Conservation (phyloP, 2,888 invertebrate genomes). For the Lymantria monacha region DNA sequence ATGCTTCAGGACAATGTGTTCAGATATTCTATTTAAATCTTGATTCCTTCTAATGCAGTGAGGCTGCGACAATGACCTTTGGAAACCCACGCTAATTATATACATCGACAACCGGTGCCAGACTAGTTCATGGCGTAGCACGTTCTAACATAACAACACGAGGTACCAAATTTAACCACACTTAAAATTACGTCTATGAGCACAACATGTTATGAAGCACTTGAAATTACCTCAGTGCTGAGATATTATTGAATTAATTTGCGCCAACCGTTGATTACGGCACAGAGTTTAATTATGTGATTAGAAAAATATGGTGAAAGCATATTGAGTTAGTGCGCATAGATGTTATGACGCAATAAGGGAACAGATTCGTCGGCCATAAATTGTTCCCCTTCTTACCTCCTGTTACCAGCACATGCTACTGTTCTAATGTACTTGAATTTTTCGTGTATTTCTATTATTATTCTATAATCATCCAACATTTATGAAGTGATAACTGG, state of each 20-base stretch:
- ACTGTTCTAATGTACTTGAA: conserved; percentile 53
- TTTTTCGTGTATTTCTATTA: conserved; percentile 35
- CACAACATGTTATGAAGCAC: conserved; percentile 9
- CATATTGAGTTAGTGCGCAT: conserved; percentile 57
- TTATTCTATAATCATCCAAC: conserved; percentile 23
- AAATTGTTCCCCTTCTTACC: conserved; percentile 61
- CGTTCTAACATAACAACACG: conserved; percentile 46
- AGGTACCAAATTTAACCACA: conserved; percentile 38
- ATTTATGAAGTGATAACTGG: conserved; percentile 2
- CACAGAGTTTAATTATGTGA: conserved; percentile 4
- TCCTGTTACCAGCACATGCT: conserved; percentile 61
- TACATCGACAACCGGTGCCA: conserved; percentile 56
- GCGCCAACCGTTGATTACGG: conserved; percentile 26
- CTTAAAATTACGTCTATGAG: conserved; percentile 21
- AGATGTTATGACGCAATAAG: conserved; percentile 63
- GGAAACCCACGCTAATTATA: conserved; percentile 79
- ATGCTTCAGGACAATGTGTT: conserved; percentile 30
- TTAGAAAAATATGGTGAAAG: conserved; percentile 35
- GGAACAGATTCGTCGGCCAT: conserved; percentile 52
- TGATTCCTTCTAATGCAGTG: conserved; percentile 53
- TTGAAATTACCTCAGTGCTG: conserved; percentile 13
- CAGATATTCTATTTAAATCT: conserved; percentile 59
- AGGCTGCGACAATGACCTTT: conserved; percentile 80
- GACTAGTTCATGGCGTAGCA: conserved; percentile 59
- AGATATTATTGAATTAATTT: conserved; percentile 24